Evolutionary conservation across 30 jellyfish, hydroid and myxozoan species (phyloP).

Genomic region (Chironex yamaguchii): DNA sequence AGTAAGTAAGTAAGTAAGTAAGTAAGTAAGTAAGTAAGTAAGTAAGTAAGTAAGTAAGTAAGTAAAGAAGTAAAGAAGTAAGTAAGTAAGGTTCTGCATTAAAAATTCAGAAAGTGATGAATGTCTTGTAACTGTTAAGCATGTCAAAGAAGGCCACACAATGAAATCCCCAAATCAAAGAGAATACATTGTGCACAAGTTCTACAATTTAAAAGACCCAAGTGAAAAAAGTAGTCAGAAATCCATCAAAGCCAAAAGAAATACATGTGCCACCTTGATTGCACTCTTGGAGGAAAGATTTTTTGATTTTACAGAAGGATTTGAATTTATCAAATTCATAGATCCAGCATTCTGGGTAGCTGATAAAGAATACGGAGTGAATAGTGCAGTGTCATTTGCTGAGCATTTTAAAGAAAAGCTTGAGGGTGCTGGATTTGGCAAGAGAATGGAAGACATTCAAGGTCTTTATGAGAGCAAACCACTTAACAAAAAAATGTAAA

Average conservation of each 20-base stretch:
- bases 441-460: constrained; percentile 12
- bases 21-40: too few relatives aligned
- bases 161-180: constrained; percentile 11
- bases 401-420: not conserved
- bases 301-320: not conserved
- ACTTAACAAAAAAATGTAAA: not conserved
- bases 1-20: too few relatives aligned
- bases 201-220: not conserved
- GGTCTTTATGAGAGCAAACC: not conserved
- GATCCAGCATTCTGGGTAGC: constrained; percentile 32
- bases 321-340: not conserved
- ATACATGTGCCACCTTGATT: not conserved
- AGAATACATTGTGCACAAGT: not conserved
- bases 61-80: too few relatives aligned
- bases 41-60: too few relatives aligned
- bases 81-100: not conserved
- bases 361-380: constrained; percentile 15
- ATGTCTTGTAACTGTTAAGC: not conserved
- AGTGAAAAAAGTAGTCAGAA: constrained; percentile 12
- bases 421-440: not conserved
- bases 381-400: not conserved
- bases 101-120: not conserved
- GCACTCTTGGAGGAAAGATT: constrained; percentile 6
- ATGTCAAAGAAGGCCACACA: constrained; percentile 15
- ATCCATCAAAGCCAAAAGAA: constrained; percentile 16